Conservation (phyloP, 2,113 vertebrate genomes). For the Gymnocephalus cernua region DNA sequence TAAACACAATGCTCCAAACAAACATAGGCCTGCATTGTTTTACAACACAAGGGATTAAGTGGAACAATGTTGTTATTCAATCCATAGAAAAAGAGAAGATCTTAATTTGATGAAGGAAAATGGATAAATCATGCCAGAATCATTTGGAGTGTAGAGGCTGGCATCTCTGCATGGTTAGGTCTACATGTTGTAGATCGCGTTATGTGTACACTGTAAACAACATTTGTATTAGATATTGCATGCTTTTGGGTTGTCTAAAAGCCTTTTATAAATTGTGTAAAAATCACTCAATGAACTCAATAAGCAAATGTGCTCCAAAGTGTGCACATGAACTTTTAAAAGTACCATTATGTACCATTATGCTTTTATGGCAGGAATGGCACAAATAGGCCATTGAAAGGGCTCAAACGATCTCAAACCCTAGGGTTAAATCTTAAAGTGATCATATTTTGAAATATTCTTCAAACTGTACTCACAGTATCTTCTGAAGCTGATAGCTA, state of each 20-base stretch:
- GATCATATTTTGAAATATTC: not conserved
- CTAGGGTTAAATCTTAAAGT: not conserved
- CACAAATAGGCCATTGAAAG: not conserved
- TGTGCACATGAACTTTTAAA: not conserved
- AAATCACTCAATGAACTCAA: not conserved
- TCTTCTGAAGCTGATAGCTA: not conserved
- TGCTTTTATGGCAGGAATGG: not conserved
- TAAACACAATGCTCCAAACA: slow-evolving; percentile 3
- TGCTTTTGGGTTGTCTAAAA: too few relatives aligned
- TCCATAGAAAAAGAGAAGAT: not conserved
- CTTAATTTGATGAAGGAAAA: not conserved
- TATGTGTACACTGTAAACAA: not conserved
- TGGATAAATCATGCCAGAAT: not conserved
- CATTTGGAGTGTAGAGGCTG: not conserved
- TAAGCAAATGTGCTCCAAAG: too few relatives aligned
- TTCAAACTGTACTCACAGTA: not conserved
- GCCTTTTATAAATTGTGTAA: too few relatives aligned
- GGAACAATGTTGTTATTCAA: not conserved
- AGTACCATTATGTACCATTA: too few relatives aligned
- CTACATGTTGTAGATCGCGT: not conserved
- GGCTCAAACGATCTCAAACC: not conserved
- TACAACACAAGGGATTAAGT: not conserved
- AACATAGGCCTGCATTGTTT: not conserved
- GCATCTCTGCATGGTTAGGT: not conserved
- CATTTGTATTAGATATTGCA: too few relatives aligned